Percentiles rank a stretch among this genome's conserved stretches.
Conservation (phyloP, 2,888 invertebrate genomes). For the Sesia bembeciformis region DNA sequence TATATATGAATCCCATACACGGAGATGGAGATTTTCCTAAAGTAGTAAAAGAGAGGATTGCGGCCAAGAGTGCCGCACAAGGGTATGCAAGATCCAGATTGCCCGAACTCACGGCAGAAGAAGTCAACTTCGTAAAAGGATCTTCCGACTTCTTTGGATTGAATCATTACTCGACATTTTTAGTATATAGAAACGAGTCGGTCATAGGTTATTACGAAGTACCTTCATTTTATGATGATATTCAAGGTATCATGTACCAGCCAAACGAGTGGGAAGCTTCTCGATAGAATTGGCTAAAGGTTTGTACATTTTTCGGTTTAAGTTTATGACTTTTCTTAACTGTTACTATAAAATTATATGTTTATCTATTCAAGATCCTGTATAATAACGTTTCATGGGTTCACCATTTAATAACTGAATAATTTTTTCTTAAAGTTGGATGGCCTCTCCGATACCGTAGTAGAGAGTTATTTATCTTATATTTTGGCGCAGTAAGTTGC, state of each 20-base stretch:
- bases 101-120: constrained; percentile 72
- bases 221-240: constrained; percentile 28
- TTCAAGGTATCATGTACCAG: constrained; percentile 12
- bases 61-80: constrained; percentile 69
- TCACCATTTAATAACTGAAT: no score
- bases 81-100: constrained; percentile 72
- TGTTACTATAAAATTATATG: no score
- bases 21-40: constrained; percentile 75
- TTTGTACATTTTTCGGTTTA: neutral
- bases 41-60: constrained; percentile 71
- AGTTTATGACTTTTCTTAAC: no score
- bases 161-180: constrained; percentile 47
- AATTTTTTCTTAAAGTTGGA: no score
- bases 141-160: constrained; percentile 80
- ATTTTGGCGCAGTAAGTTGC: no score
- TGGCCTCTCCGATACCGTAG: no score
- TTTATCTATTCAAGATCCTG: no score
- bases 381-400: no score
- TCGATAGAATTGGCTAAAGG: constrained; percentile 8
- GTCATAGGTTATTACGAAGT: constrained; percentile 9
- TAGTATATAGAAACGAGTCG: constrained; percentile 21
- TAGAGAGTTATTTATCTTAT: no score
- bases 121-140: constrained; percentile 73
- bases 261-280: constrained; percentile 14
- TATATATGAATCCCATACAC: constrained; percentile 71